Conservation (phyloP, 1,140 invertebrate genomes). For the Drosophila yakuba region DNA sequence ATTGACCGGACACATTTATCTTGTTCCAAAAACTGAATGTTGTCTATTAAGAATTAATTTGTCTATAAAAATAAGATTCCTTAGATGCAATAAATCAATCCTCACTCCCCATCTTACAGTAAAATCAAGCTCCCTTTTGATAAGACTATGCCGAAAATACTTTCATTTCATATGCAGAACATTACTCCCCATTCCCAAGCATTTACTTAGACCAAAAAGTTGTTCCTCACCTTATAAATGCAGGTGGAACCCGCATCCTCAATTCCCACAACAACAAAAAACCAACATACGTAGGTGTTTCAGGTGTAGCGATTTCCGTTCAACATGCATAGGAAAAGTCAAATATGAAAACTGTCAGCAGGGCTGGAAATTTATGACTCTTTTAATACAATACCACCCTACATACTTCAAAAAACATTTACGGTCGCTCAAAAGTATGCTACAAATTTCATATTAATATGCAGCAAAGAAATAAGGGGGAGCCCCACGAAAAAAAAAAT, state of each 20-base stretch:
- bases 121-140: constrained; percentile 9
- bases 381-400: constrained; percentile 59
- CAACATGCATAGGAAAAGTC: constrained; percentile 74
- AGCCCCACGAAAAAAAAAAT: constrained; percentile 34
- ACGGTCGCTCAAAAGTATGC: constrained; percentile 53
- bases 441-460: constrained; percentile 78
- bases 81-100: constrained; percentile 32
- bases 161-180: constrained; percentile 41
- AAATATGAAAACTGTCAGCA: constrained; percentile 78
- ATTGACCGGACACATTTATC: too few relatives aligned
- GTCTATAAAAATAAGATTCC: not conserved
- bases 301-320: constrained; percentile 39
- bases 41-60: too few relatives aligned
- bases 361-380: constrained; percentile 67
- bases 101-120: constrained; percentile 12
- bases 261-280: not conserved
- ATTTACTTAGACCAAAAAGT: constrained; percentile 29
- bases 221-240: constrained; percentile 32
- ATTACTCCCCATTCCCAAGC: constrained; percentile 6
- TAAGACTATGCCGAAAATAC: constrained; percentile 28
- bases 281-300: constrained; percentile 4
- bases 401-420: constrained; percentile 19
- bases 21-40: too few relatives aligned
- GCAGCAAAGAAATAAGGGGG: constrained; percentile 25
- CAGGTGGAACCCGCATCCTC: constrained; percentile 18